phyloP scores from a whole-genome alignment of 2,888 invertebrate species.

The Sminthurides aquaticus region DNA sequence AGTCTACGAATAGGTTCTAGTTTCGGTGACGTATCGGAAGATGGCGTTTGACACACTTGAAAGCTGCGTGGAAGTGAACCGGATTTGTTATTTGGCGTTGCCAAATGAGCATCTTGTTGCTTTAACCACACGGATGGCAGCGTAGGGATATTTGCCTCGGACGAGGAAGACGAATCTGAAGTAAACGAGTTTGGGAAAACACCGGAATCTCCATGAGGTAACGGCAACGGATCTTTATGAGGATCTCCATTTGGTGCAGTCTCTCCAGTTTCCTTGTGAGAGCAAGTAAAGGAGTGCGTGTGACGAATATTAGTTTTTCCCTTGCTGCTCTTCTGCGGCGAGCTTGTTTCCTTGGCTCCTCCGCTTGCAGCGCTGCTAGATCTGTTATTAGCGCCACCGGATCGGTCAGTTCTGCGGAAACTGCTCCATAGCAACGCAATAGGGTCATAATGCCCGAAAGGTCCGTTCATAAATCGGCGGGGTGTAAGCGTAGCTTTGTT shows the following conservation, averaged over 20 bases:
- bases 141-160: constrained; percentile 52
- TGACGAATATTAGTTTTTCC: constrained; percentile 44
- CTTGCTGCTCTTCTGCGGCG: constrained; percentile 36
- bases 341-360: constrained; percentile 23
- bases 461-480: constrained; percentile 42
- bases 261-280: constrained; percentile 30
- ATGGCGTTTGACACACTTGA: constrained; percentile 53
- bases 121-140: constrained; percentile 64
- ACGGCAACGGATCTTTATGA: constrained; percentile 27
- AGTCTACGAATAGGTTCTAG: constrained; percentile 6
- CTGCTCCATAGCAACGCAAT: constrained; percentile 43
- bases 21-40: constrained; percentile 17
- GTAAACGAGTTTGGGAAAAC: constrained; percentile 43
- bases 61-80: constrained; percentile 73
- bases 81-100: constrained; percentile 60
- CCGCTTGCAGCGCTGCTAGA: constrained; percentile 19
- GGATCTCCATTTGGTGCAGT: constrained; percentile 15
- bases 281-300: constrained; percentile 45
- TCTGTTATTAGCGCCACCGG: constrained; percentile 20
- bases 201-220: constrained; percentile 43
- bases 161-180: constrained; percentile 43
- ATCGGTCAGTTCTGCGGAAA: constrained; percentile 38
- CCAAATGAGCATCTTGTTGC: constrained; percentile 62
- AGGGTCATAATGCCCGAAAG: constrained; percentile 43
- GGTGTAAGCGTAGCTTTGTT: constrained; percentile 42